Evolutionary conservation across 2,888 invertebrate species (phyloP).

Genomic region (Schizotus pectinicornis): DNA sequence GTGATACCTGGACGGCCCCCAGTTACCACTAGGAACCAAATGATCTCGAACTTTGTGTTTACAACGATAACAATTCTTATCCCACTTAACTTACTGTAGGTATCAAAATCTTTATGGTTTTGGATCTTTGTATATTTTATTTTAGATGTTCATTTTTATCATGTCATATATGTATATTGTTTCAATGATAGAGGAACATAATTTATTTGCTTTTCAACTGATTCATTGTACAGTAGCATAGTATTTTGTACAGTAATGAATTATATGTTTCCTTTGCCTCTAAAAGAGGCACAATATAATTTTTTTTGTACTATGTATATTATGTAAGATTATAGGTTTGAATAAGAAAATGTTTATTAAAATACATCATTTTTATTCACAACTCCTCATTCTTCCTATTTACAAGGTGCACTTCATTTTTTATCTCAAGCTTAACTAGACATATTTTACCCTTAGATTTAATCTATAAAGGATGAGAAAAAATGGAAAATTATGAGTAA

Average conservation of each 20-base stretch:
- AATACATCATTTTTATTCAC: slow-evolving; percentile 10
- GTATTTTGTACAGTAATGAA: slow-evolving; percentile 59
- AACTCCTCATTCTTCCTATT: not conserved
- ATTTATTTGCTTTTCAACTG: slow-evolving; percentile 59
- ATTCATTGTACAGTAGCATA: slow-evolving; percentile 59
- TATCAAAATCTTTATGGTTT: slow-evolving; percentile 32
- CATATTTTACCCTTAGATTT: too few species aligned
- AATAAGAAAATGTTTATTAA: slow-evolving; percentile 65
- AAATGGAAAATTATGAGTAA: too few species aligned
- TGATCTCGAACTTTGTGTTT: slow-evolving; percentile 57
- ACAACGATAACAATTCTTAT: slow-evolving; percentile 48
- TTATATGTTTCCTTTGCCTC: slow-evolving; percentile 51
- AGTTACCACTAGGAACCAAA: slow-evolving; percentile 38
- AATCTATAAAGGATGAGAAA: too few species aligned
- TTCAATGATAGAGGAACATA: slow-evolving; percentile 53
- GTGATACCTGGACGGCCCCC: not conserved
- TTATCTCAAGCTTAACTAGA: too few species aligned
- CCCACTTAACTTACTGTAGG: slow-evolving; percentile 32
- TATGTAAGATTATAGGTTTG: slow-evolving; percentile 80
- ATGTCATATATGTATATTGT: slow-evolving; percentile 57
- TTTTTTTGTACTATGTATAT: slow-evolving; percentile 88
- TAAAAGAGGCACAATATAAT: slow-evolving; percentile 57
- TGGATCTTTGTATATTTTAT: slow-evolving; percentile 44
- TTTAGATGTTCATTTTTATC: slow-evolving; percentile 47
- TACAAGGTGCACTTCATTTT: too few species aligned